Percentiles rank a stretch among this genome's conserved stretches.
Conservation (phyloP, 2,797 vertebrate genomes). For the Distichodus sexfasciatus region DNA sequence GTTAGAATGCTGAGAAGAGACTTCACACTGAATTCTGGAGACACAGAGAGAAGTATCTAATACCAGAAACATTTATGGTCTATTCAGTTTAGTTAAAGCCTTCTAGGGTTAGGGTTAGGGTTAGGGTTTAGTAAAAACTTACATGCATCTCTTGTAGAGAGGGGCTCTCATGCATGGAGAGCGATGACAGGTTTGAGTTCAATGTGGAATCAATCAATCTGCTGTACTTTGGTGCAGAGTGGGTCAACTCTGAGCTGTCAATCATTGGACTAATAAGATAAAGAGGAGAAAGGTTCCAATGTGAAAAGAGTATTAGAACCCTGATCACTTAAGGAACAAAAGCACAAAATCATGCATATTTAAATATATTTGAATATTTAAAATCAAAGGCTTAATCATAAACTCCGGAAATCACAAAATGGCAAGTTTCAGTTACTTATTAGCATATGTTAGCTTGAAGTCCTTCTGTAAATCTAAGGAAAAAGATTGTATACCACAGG, state of each 20-base stretch:
- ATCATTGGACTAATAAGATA: conserved; percentile 43
- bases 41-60: background rate
- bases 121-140: background rate
- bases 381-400: background rate
- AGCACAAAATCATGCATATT: too few relatives aligned
- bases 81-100: too few relatives aligned
- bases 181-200: background rate
- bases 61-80: too few relatives aligned
- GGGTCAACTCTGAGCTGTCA: conserved; percentile 30
- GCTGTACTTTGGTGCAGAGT: conserved; percentile 41
- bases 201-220: conserved; percentile 3
- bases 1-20: background rate
- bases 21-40: background rate
- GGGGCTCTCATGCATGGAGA: conserved; percentile 13
- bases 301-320: too few relatives aligned
- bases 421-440: too few relatives aligned
- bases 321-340: too few relatives aligned
- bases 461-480: too few relatives aligned
- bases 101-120: too few relatives aligned
- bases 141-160: conserved; percentile 4
- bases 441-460: too few relatives aligned
- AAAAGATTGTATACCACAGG: background rate
- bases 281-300: too few relatives aligned
- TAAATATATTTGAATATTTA: too few relatives aligned
- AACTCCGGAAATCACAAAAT: too few relatives aligned